These are phyloP conservation scores for Hybognathus amarus DNA, from an alignment of 2,797 vertebrate species.

Conservation along the genomic window DNA sequence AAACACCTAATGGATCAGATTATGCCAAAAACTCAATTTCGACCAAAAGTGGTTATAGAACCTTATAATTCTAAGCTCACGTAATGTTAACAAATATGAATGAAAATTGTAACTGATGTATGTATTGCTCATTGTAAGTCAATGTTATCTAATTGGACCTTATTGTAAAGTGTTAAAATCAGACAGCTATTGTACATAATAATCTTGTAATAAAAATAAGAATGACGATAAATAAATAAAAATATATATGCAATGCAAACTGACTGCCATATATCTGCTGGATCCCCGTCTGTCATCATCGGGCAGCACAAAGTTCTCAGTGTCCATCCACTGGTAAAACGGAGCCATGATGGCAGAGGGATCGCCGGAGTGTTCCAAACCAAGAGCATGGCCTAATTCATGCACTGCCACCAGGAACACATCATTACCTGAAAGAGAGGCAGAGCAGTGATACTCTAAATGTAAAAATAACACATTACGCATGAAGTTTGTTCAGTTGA, in stretches of 20 bases:
- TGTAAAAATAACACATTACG: not conserved
- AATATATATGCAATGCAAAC: slow-evolving; percentile 27
- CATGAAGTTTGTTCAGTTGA: not conserved
- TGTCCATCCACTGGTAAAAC: slow-evolving; percentile 96
- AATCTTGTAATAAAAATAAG: not conserved
- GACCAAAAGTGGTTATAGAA: too few species aligned
- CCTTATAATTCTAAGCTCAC: too few species aligned
- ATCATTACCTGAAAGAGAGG: slow-evolving; percentile 82
- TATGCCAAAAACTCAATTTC: too few species aligned
- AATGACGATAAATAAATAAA: not conserved
- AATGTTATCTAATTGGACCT: not conserved
- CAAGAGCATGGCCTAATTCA: slow-evolving; percentile 90
- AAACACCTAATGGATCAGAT: too few species aligned
- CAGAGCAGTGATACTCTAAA: not conserved
- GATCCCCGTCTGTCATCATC: slow-evolving; percentile 88
- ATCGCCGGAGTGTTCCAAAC: slow-evolving; percentile 89
- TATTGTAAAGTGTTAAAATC: not conserved
- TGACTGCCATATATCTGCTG: slow-evolving; percentile 86
- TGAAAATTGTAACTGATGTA: not conserved
- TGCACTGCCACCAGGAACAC: slow-evolving; percentile 92
- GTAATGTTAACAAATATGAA: not conserved
- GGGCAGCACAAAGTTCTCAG: slow-evolving; percentile 87
- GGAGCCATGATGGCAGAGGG: slow-evolving; percentile 93
- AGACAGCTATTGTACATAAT: not conserved
- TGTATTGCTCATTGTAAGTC: not conserved